These are phyloP conservation scores for Carposina sasakii DNA, from an alignment of 1,140 invertebrate genomes.

Conservation along the genomic window DNA sequence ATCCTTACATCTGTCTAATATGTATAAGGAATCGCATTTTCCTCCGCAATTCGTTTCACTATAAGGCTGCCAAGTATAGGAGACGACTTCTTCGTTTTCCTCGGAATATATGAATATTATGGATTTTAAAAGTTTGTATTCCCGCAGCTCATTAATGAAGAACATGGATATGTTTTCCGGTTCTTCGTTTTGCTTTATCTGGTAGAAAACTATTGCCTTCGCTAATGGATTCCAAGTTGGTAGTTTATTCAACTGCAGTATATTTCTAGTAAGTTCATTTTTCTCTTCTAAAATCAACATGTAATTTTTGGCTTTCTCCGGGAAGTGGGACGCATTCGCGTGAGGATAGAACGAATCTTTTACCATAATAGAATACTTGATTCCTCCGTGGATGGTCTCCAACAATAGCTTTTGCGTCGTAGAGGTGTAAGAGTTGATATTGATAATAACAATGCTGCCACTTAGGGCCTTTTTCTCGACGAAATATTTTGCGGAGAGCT, in stretches of 20 bases:
- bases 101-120: constrained; percentile 59
- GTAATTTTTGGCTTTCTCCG: constrained; percentile 72
- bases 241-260: constrained; percentile 58
- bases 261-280: constrained; percentile 54
- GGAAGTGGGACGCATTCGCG: constrained; percentile 68
- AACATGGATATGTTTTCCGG: constrained; percentile 41
- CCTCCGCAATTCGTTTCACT: constrained; percentile 60
- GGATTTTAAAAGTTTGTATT: constrained; percentile 55
- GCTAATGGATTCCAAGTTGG: constrained; percentile 71
- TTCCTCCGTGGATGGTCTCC: constrained; percentile 57
- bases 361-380: constrained; percentile 68
- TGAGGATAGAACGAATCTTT: constrained; percentile 64
- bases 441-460: constrained; percentile 67
- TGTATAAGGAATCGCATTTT: constrained; percentile 53
- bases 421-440: constrained; percentile 59
- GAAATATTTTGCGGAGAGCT: constrained; percentile 69
- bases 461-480: constrained; percentile 67
- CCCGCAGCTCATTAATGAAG: constrained; percentile 57
- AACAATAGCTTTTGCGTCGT: constrained; percentile 54
- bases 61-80: constrained; percentile 66
- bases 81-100: constrained; percentile 41
- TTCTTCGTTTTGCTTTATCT: constrained; percentile 38
- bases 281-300: constrained; percentile 68
- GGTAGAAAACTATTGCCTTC: constrained; percentile 62
- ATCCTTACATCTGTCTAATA: constrained; percentile 61